phyloP scores from a whole-genome alignment of 2,888 invertebrate genomes.

The Diabrotica balteata region DNA sequence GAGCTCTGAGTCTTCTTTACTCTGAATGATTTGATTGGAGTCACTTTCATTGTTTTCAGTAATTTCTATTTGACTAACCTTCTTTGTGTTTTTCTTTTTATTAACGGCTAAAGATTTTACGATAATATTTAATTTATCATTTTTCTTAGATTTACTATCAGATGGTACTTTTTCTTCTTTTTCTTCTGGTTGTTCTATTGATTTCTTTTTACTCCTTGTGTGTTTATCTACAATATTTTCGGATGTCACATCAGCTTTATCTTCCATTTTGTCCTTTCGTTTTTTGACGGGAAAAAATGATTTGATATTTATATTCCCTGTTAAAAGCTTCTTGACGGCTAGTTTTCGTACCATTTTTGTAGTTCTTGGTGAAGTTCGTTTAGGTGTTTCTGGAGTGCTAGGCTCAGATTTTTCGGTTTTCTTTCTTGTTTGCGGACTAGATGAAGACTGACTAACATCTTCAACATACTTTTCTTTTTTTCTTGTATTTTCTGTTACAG shows the following conservation, averaged over 20 bases:
- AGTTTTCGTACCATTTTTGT: slow-evolving; percentile 36
- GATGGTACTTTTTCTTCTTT: slow-evolving; percentile 14
- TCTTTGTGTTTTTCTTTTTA: slow-evolving; percentile 36
- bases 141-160: slow-evolving; percentile 31
- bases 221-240: slow-evolving; percentile 15
- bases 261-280: slow-evolving; percentile 36
- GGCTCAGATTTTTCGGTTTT: slow-evolving; percentile 22
- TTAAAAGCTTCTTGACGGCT: slow-evolving; percentile 39
- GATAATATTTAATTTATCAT: slow-evolving; percentile 39
- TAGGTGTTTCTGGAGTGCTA: slow-evolving; percentile 18
- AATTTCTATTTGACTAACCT: slow-evolving; percentile 16
- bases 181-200: slow-evolving; percentile 22
- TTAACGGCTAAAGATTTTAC: slow-evolving; percentile 40
- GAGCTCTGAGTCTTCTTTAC: slow-evolving; percentile 25
- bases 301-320: slow-evolving; percentile 49
- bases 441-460: slow-evolving; percentile 2
- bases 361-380: slow-evolving; percentile 40
- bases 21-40: not conserved
- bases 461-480: slow-evolving; percentile 9
- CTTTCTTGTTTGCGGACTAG: slow-evolving; percentile 10
- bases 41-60: slow-evolving; percentile 9
- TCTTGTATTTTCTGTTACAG: slow-evolving; percentile 17
- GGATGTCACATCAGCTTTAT: slow-evolving; percentile 7
- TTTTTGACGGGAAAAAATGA: slow-evolving; percentile 52
- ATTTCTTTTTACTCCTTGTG: slow-evolving; percentile 34